Conservation (phyloP, 2,797 vertebrate species). For the Philypnodon macrostomus region DNA sequence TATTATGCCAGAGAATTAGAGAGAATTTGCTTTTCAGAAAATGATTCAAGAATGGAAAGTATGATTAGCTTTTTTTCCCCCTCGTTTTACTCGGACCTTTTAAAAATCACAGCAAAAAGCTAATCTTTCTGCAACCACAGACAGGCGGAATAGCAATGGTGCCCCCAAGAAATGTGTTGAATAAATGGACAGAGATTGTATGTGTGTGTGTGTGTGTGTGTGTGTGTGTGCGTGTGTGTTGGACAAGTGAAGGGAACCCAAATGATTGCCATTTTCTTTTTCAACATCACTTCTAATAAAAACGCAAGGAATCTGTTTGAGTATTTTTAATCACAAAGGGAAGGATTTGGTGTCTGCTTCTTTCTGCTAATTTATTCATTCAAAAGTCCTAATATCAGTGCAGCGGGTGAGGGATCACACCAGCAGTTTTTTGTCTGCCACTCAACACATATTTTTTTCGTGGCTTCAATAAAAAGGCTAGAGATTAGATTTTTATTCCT, state of each 20-base stretch:
- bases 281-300: constrained; percentile 37
- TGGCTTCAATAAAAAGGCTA: constrained; percentile 53
- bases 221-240: constrained; percentile 12
- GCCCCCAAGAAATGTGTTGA: constrained; percentile 44
- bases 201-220: constrained; percentile 12
- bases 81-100: constrained; percentile 25
- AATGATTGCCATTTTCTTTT: constrained; percentile 42
- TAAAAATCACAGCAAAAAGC: constrained; percentile 51
- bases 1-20: too few species aligned
- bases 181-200: constrained; percentile 41
- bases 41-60: constrained; percentile 50
- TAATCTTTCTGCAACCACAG: constrained; percentile 53
- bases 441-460: constrained; percentile 36
- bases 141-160: constrained; percentile 44
- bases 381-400: constrained; percentile 65
- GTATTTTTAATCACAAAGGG: constrained; percentile 61
- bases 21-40: constrained; percentile 50
- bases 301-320: constrained; percentile 52
- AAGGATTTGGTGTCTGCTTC: constrained; percentile 56
- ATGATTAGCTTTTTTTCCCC: constrained; percentile 48
- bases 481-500: constrained; percentile 33
- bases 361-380: constrained; percentile 67
- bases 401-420: constrained; percentile 54
- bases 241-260: constrained; percentile 9
- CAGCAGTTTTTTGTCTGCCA: constrained; percentile 38